Evolutionary conservation across 2,797 vertebrate species (phyloP).

Genomic region (Gobionotothen gibberifrons): DNA sequence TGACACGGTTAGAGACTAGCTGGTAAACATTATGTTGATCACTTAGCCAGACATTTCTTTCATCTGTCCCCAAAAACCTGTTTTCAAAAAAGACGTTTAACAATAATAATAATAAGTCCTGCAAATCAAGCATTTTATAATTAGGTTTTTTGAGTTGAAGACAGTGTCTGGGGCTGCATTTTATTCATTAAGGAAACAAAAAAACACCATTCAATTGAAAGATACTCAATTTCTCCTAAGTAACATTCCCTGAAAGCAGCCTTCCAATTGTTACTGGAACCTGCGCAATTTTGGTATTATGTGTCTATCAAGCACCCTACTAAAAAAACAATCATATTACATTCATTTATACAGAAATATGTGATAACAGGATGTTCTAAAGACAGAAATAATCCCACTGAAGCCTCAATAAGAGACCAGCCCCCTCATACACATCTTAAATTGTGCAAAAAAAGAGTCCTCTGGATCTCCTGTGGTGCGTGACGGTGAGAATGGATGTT

Average conservation of each 20-base stretch:
- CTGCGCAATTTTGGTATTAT: not conserved
- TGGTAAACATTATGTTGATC: not conserved
- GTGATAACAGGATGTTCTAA: not conserved
- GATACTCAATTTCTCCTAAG: not conserved
- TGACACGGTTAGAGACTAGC: not conserved
- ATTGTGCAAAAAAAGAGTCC: not conserved
- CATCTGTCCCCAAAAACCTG: not conserved
- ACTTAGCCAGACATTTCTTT: not conserved
- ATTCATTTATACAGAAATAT: not conserved
- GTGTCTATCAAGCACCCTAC: not conserved
- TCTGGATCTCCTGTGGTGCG: conserved; percentile 1
- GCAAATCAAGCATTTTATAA: no score
- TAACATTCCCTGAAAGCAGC: not conserved
- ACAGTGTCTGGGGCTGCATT: no score
- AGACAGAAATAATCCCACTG: not conserved
- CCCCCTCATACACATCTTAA: not conserved
- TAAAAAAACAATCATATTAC: not conserved
- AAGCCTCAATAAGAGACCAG: not conserved
- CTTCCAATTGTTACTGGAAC: not conserved
- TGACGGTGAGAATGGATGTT: conserved; percentile 18
- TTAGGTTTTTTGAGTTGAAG: no score
- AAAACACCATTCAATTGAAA: not conserved
- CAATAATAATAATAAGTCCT: no score
- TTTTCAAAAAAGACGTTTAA: no score
- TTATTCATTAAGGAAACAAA: not conserved